phyloP scores from a whole-genome alignment of 2,113 vertebrate genomes.

The Pomatostomus ruficeps region DNA sequence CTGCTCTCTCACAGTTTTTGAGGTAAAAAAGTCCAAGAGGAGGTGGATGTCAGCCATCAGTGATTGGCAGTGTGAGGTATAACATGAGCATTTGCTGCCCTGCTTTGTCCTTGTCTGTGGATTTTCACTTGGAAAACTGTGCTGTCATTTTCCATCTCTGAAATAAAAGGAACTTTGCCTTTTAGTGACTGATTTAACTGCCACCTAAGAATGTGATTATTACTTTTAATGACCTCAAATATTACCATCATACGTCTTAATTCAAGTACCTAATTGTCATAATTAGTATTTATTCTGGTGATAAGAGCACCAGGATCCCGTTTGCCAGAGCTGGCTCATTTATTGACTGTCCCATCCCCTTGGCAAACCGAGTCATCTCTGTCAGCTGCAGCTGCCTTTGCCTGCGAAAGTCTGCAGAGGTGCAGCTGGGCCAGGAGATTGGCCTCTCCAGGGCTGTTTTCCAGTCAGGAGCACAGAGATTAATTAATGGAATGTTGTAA shows the following conservation, averaged over 20 bases:
- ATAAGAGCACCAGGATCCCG: neutral
- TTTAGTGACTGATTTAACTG: neutral
- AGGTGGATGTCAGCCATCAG: neutral
- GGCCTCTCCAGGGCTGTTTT: neutral
- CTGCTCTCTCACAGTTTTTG: neutral
- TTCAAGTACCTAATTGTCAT: neutral
- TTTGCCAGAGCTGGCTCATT: neutral
- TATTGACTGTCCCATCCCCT: neutral
- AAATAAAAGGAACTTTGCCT: neutral
- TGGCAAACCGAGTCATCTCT: neutral
- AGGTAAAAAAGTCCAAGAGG: neutral
- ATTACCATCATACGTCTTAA: neutral
- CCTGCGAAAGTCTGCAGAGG: neutral
- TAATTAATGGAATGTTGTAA: neutral
- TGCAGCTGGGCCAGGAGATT: neutral
- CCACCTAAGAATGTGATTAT: neutral
- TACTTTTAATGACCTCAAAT: neutral
- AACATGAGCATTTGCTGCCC: neutral
- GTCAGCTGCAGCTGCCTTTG: neutral
- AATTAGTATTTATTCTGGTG: neutral
- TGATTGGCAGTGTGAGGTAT: neutral
- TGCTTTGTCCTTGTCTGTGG: neutral
- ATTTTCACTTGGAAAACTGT: neutral
- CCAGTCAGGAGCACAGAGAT: neutral
- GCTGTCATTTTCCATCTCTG: neutral